Conservation (phyloP, 2,113 vertebrate genomes). For the Strix aluco region DNA sequence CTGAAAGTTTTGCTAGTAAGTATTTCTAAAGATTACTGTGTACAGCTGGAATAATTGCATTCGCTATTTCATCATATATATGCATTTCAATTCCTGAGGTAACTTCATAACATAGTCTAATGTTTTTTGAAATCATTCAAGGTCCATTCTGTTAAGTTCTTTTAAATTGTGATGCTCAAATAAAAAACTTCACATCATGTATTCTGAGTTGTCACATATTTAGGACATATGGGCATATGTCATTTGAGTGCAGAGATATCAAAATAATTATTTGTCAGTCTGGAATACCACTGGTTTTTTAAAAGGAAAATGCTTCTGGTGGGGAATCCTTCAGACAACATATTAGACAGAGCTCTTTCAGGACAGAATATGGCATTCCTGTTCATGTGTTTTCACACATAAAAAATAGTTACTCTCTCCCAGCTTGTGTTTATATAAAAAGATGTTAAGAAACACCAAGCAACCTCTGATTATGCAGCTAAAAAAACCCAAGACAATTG, state of each 20-base stretch:
- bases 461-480: neutral
- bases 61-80: neutral
- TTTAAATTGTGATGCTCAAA: neutral
- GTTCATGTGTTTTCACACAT: neutral
- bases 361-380: neutral
- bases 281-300: neutral
- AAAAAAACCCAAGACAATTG: neutral
- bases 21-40: neutral
- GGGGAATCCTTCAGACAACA: neutral
- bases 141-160: neutral
- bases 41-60: neutral
- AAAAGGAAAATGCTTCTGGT: neutral
- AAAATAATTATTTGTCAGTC: neutral
- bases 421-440: neutral
- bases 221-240: neutral
- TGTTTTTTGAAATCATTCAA: neutral
- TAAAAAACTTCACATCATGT: neutral
- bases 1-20: neutral
- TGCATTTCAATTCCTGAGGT: neutral
- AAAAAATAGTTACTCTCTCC: neutral
- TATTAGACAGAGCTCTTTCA: neutral
- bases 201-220: constrained; percentile 1
- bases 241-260: neutral
- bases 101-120: neutral
- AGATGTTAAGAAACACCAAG: neutral